Percentiles rank a stretch among this genome's conserved stretches.
Evolutionary conservation across 23 tunicate species (phyloP).

Genomic region (Phallusia fumigata): DNA sequence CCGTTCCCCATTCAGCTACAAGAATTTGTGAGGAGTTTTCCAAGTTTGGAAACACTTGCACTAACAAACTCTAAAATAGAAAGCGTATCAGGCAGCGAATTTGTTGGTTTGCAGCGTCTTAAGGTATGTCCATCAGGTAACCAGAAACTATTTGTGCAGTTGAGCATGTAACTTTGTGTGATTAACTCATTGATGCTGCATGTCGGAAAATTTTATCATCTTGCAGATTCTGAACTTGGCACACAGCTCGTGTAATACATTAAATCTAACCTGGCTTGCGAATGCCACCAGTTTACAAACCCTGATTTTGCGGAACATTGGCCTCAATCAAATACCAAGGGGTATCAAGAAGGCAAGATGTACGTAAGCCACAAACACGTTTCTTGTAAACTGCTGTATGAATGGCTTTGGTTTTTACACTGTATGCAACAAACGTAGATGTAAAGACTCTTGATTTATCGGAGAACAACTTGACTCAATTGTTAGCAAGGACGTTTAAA

Average conservation of each 20-base stretch:
- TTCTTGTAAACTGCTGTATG: too few relatives aligned
- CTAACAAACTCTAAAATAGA: not conserved
- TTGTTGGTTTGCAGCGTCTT: not conserved
- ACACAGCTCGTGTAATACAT: not conserved
- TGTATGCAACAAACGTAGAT: not conserved
- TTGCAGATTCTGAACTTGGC: not conserved
- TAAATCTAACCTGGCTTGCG: not conserved
- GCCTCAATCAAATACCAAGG: not conserved
- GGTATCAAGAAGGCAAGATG: not conserved
- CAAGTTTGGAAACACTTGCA: not conserved
- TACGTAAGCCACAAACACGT: not conserved
- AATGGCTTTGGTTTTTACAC: too few relatives aligned
- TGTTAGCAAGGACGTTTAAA: not conserved
- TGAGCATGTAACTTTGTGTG: too few relatives aligned
- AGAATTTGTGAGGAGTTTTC: not conserved
- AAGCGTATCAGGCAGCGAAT: not conserved
- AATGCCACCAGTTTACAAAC: not conserved
- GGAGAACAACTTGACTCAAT: not conserved
- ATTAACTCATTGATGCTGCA: too few relatives aligned
- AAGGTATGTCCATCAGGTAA: not conserved
- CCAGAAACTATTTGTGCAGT: too few relatives aligned
- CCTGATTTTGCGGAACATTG: not conserved
- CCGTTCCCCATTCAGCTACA: not conserved
- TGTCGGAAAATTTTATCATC: too few relatives aligned
- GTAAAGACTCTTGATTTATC: not conserved